Conservation (phyloP, 1,140 invertebrate genomes). For the Galendromus occidentalis region DNA sequence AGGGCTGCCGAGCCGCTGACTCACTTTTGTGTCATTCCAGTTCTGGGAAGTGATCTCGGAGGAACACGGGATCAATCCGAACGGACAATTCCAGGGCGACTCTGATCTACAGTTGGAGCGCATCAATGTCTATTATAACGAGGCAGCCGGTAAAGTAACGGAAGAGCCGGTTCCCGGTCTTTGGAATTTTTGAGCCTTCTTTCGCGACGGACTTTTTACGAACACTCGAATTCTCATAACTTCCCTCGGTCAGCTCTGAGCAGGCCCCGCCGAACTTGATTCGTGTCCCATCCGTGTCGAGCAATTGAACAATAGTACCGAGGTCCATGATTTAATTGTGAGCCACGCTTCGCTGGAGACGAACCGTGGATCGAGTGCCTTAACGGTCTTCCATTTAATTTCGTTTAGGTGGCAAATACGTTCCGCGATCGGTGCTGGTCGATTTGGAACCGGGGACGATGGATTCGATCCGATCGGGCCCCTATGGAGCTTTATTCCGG, state of each 20-base stretch:
- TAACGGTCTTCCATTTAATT: too few relatives aligned
- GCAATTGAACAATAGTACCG: too few relatives aligned
- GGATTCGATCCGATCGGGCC: slow-evolving; percentile 73
- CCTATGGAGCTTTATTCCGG: slow-evolving; percentile 59
- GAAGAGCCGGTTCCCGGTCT: background rate
- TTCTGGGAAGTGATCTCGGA: slow-evolving; percentile 28
- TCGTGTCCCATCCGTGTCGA: too few relatives aligned
- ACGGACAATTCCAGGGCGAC: slow-evolving; percentile 55
- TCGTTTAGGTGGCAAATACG: slow-evolving; percentile 39
- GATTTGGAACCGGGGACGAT: slow-evolving; percentile 86
- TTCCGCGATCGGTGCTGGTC: slow-evolving; percentile 68
- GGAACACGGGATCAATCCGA: slow-evolving; percentile 67
- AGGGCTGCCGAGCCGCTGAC: too few relatives aligned
- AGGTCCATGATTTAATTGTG: too few relatives aligned
- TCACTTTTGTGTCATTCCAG: background rate
- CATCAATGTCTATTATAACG: slow-evolving; percentile 73
- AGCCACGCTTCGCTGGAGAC: too few relatives aligned
- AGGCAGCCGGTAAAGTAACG: slow-evolving; percentile 24
- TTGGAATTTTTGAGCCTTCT: too few relatives aligned
- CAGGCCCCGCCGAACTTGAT: too few relatives aligned
- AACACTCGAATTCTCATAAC: too few relatives aligned
- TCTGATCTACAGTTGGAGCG: slow-evolving; percentile 64
- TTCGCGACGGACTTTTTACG: too few relatives aligned
- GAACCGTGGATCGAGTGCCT: too few relatives aligned
- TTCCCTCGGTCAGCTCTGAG: too few relatives aligned